phyloP scores from a whole-genome alignment of 2,113 vertebrate species.

The Coracopsis vasa region DNA sequence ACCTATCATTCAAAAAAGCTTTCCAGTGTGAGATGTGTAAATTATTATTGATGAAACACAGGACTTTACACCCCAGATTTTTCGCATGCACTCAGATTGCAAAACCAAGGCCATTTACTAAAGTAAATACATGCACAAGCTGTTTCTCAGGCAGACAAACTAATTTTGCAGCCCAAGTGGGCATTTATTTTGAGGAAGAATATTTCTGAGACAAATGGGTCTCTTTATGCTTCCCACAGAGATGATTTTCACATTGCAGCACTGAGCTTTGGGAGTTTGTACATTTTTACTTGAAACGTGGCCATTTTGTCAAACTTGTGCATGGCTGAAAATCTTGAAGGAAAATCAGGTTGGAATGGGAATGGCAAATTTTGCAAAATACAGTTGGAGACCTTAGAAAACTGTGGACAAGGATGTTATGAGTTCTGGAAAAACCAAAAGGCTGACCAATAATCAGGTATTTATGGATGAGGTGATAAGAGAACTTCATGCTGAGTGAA shows the following conservation, averaged over 20 bases:
- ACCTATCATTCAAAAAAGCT: neutral
- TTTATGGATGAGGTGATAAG: neutral
- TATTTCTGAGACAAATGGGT: neutral
- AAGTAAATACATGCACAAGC: neutral
- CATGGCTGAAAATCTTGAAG: neutral
- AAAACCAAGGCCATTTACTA: neutral
- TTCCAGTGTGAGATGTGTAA: neutral
- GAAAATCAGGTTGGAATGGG: neutral
- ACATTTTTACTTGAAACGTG: neutral
- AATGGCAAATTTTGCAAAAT: neutral
- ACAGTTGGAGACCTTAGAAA: neutral
- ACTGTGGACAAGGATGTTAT: neutral
- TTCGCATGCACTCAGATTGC: neutral
- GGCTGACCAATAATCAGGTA: accelerated
- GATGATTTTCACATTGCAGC: neutral
- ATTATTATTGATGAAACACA: neutral
- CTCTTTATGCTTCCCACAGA: neutral
- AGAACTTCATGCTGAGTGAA: neutral
- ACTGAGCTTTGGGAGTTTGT: accelerated
- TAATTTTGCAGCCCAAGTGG: neutral
- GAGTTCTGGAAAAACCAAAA: neutral
- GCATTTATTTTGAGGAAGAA: neutral
- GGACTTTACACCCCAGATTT: neutral
- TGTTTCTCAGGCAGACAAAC: neutral
- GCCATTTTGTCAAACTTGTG: neutral